Percentiles rank a stretch among this genome's conserved stretches.
Conservation (phyloP, 2,888 invertebrate species). For the Idaea dimidiata region DNA sequence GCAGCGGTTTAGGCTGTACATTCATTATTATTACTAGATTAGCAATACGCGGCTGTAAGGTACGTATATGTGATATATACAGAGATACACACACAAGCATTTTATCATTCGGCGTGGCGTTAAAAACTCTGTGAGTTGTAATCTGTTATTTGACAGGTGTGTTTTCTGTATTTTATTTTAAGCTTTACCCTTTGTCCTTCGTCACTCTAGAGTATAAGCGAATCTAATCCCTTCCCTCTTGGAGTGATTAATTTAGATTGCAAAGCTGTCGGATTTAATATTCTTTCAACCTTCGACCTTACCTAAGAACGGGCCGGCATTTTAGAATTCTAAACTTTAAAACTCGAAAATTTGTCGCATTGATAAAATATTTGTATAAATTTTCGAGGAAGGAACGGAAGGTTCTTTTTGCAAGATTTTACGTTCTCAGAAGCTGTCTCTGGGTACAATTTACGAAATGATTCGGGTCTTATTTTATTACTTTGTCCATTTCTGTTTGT, state of each 20-base stretch:
- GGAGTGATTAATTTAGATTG: not conserved
- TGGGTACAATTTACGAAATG: not conserved
- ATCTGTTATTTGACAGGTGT: not conserved
- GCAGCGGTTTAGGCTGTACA: too few species aligned
- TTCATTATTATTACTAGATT: not conserved
- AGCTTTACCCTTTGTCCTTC: not conserved
- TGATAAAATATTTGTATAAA: not conserved
- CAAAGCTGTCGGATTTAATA: not conserved
- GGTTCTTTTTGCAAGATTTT: not conserved
- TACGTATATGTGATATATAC: not conserved
- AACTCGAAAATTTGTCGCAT: not conserved
- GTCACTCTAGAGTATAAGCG: conserved; percentile 1
- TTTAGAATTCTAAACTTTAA: not conserved
- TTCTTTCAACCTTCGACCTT: not conserved
- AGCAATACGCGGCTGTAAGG: not conserved
- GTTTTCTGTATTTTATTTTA: not conserved
- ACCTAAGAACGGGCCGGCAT: not conserved
- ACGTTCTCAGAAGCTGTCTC: not conserved
- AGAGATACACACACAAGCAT: not conserved
- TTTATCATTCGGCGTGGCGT: not conserved
- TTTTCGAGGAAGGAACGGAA: not conserved
- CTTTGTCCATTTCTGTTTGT: conserved; percentile 1
- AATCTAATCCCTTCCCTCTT: conserved; percentile 1
- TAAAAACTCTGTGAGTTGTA: not conserved
- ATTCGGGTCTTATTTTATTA: not conserved